A percentile compares a stretch with the other conserved stretches of the same genome.
These are phyloP conservation scores for Diadromus collaris DNA, from an alignment of 2,888 invertebrate species.

Conservation along the genomic window DNA sequence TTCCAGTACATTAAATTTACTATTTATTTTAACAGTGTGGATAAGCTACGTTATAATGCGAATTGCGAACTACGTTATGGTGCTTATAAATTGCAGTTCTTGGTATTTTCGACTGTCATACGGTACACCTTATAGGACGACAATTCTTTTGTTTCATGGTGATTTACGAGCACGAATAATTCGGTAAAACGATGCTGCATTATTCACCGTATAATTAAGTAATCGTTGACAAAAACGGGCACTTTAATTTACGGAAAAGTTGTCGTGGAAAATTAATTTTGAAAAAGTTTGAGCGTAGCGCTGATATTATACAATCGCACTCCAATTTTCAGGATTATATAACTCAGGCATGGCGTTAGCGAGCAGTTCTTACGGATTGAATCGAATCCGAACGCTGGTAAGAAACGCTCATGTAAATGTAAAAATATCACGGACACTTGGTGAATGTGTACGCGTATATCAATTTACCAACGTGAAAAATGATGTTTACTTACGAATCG, in stretches of 20 bases:
- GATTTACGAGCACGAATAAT: slow-evolving; percentile 1
- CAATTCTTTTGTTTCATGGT: slow-evolving; percentile 23
- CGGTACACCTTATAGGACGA: slow-evolving; percentile 6
- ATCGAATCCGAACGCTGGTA: slow-evolving; percentile 1
- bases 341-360: background rate
- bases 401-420: background rate
- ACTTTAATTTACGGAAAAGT: slow-evolving; percentile 9
- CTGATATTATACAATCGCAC: background rate
- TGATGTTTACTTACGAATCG: slow-evolving; percentile 23
- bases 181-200: background rate
- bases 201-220: slow-evolving; percentile 12
- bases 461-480: background rate
- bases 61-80: background rate
- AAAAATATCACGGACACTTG: background rate
- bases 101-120: background rate
- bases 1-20: too few species aligned
- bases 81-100: background rate
- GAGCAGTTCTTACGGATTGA: background rate
- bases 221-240: slow-evolving; percentile 11
- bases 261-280: slow-evolving; percentile 10
- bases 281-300: background rate
- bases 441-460: background rate
- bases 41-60: background rate
- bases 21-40: too few species aligned
- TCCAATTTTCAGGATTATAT: background rate